Evolutionary conservation across 2,797 vertebrate species (phyloP), one percentile per base, ranked within the genome.

Genomic region (Falco naumanni): DNA sequence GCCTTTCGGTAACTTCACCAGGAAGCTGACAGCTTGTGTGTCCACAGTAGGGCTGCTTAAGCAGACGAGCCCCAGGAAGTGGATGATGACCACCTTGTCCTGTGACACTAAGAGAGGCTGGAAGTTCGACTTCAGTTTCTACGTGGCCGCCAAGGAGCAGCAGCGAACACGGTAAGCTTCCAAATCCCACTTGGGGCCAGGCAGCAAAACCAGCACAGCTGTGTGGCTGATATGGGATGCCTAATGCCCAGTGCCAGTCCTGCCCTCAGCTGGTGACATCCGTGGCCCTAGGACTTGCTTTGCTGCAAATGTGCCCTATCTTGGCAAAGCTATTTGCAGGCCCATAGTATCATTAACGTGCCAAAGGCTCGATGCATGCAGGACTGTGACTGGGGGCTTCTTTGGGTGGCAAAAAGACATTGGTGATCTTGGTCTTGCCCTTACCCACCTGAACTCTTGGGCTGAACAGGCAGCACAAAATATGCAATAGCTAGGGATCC

Each of bases 1-100:
- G 98, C 98, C 99, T 98, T 98, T 98, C 97, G 98, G 98, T 98
- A 99, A 99, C 98, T 99, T 99, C 99, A 99, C 98, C 98, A 98
- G 97, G 97, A 99, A 98, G 98, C 98, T 99, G 98, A 99, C 98
- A 77, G 99, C 99, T 98, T 99, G 99, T 97, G 98, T 99, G 98
- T 99, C 99, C 98, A 99, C 98, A 98, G 98, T 98, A 97, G 99
- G 99, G 98, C 99, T 98, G 97, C 98, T 99, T 97, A 98, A 97
- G 93, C 97, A 98, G 96, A 97, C 70, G 80, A 98, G 99, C 98
- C 98, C 98, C 97, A 98, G 97, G 97, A 98, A 99, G 97, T 99
- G 99, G 99, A 99, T 99, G 99, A 98, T 99, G 98, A 99, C 99
- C 71, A 98, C 98, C 74, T 96, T 98, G 96, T 98, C 98, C 79